These are phyloP conservation scores for Dermochelys coriacea DNA, from an alignment of 2,797 vertebrate species.

Conservation along the genomic window DNA sequence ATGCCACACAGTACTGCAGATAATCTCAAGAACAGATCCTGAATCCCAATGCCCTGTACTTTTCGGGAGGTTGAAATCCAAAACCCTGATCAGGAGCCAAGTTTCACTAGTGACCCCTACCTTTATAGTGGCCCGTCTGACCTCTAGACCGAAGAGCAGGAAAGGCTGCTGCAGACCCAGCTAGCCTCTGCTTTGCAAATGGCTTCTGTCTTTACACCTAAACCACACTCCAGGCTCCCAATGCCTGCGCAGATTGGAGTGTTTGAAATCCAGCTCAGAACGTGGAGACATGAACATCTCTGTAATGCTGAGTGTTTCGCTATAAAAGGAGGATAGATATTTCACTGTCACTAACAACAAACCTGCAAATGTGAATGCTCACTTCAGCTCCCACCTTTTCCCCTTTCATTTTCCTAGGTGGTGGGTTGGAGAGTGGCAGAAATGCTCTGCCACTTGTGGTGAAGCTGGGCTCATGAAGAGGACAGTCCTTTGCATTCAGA, in stretches of 20 bases:
- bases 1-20: accelerated
- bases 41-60: accelerated
- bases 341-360: background rate
- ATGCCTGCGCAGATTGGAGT: background rate
- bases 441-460: conserved; percentile 89
- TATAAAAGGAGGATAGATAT: accelerated
- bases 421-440: conserved; percentile 95
- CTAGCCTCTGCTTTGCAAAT: accelerated
- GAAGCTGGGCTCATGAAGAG: conserved; percentile 82
- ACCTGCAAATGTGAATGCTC: accelerated
- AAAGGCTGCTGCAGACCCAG: accelerated
- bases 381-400: accelerated
- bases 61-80: background rate
- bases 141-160: background rate
- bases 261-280: background rate
- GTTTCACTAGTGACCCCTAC: accelerated
- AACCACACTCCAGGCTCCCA: background rate
- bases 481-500: conserved; percentile 90
- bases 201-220: background rate
- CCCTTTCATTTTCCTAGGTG: conserved; percentile 81
- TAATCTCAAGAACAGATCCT: background rate
- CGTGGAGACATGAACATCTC: accelerated
- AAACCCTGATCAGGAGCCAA: accelerated
- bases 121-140: background rate
- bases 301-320: accelerated